These are phyloP conservation scores for Elaphurus davidianus DNA, from an alignment of 2,113 vertebrate genomes.

Conservation along the genomic window DNA sequence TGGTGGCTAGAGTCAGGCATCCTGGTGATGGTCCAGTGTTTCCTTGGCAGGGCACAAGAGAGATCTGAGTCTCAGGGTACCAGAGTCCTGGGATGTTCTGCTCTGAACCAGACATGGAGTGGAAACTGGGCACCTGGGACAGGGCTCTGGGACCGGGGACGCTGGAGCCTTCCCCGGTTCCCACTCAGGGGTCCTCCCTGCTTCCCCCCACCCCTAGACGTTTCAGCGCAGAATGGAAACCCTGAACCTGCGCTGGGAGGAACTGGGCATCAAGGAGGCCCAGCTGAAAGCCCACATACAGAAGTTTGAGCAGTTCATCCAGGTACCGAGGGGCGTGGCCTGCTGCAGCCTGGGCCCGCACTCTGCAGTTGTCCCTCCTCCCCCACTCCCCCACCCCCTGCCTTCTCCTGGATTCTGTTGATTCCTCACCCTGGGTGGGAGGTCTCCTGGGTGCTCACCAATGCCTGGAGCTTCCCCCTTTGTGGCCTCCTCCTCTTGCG, in stretches of 20 bases:
- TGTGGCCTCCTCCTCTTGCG: neutral
- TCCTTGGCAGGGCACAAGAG: neutral
- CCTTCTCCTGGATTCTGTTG: neutral
- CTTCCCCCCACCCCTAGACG: conserved; percentile 62
- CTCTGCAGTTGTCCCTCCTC: rapidly evolving
- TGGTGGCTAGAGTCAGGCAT: neutral
- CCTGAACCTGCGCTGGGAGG: conserved; percentile 72
- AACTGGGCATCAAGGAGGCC: conserved; percentile 67
- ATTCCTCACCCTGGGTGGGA: neutral
- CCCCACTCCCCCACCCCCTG: neutral
- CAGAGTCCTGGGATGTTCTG: neutral
- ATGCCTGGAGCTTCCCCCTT: neutral
- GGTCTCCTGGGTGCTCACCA: neutral
- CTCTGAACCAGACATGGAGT: neutral
- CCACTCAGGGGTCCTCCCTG: neutral
- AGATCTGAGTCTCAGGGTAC: neutral
- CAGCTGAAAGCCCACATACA: conserved; percentile 75
- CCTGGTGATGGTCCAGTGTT: neutral
- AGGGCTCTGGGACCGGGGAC: neutral
- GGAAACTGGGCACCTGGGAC: neutral
- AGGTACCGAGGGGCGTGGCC: conserved; percentile 74
- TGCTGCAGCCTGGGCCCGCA: neutral
- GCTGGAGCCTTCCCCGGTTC: neutral
- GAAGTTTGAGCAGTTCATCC: conserved; percentile 77
- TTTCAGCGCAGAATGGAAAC: conserved; percentile 77